Base-by-base conservation (phyloP, 2,113 vertebrate genomes). In the Brachyhypopomus gauderio region DNA sequence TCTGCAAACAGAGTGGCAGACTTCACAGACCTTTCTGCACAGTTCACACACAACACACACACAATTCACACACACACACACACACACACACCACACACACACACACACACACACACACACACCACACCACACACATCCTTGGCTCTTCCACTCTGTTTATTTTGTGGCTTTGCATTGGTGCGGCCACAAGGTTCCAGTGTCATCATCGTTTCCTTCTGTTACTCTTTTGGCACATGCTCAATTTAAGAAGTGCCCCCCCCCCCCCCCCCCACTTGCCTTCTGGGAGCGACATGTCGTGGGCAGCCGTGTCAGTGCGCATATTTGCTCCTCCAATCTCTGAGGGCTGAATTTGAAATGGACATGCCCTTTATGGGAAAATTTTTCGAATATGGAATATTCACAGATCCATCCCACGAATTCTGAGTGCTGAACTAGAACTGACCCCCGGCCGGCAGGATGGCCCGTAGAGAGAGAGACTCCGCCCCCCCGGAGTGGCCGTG, bases 1-100 rank as follows among this genome's bases (percentile, higher is more conserved):
- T 70, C 64, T 73, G 58, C 55, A 79, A 74, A 74, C 71, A 74
- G 79, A 80, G 63, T 80, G 71, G 71, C 80, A 75, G 80, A 64
- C 80, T 70, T 75, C 72, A 81, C 64, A 59, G 72, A 64, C 55
- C 80, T 75, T 36, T 76, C 52, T 81, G 45, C 64, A 75, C 79
- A 81, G 41, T 41, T 75, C 59, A 81, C 79, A 81, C 79, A 64
- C 60, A n/a, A 38, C 30, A 67, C 30, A 67, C 63, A 36, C 30
- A 30, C 62, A 64, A 41, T 7, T 41, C 25, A 64, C 62, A 64
- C 62, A 63, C 59, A 80, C 78, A 74, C 70, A 64, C 23, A 5
- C 11, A 20, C 63, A 36, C 30, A 30, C 62, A 64, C 25, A 64
- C 23, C 62, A 38, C 34, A 69, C 34, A 69, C 64, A 38, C 34